These are phyloP conservation scores for Dendroctonus valens DNA, from an alignment of 1,140 invertebrate species.

Conservation along the genomic window DNA sequence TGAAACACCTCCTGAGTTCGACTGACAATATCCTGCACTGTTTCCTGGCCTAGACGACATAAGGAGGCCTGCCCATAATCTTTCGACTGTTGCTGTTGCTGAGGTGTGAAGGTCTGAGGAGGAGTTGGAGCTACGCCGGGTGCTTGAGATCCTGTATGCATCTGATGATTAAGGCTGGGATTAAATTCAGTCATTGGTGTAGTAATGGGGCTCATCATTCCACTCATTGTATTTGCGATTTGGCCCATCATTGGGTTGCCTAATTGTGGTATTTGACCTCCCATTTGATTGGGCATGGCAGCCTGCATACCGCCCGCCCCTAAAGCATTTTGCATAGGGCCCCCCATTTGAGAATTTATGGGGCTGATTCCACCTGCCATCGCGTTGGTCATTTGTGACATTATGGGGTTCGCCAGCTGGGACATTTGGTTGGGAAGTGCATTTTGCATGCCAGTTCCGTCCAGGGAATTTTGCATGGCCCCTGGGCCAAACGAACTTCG, in stretches of 20 bases:
- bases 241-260: slow-evolving; percentile 43
- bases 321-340: slow-evolving; percentile 53
- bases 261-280: slow-evolving; percentile 38
- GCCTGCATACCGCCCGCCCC: slow-evolving; percentile 53
- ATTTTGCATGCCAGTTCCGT: slow-evolving; percentile 53
- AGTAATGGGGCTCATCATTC: slow-evolving; percentile 52
- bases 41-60: slow-evolving; percentile 82
- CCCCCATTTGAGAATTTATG: slow-evolving; percentile 42
- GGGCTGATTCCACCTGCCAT: slow-evolving; percentile 56
- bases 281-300: slow-evolving; percentile 52
- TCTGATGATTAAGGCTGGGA: slow-evolving; percentile 43
- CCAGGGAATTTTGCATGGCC: slow-evolving; percentile 54
- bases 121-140: slow-evolving; percentile 48
- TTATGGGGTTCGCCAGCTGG: slow-evolving; percentile 44
- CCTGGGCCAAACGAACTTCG: slow-evolving; percentile 56
- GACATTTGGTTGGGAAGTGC: slow-evolving; percentile 52
- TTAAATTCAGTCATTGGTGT: slow-evolving; percentile 40
- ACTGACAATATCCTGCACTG: slow-evolving; percentile 89
- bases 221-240: slow-evolving; percentile 53
- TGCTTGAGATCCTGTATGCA: slow-evolving; percentile 49
- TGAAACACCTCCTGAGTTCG: slow-evolving; percentile 87
- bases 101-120: slow-evolving; percentile 52
- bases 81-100: slow-evolving; percentile 59
- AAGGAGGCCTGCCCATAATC: slow-evolving; percentile 84
- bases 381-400: slow-evolving; percentile 48